A percentile compares a stretch with the other conserved stretches of the same genome.
phyloP scores from a whole-genome alignment of 1,140 invertebrate genomes.

The Whitmania pigra region DNA sequence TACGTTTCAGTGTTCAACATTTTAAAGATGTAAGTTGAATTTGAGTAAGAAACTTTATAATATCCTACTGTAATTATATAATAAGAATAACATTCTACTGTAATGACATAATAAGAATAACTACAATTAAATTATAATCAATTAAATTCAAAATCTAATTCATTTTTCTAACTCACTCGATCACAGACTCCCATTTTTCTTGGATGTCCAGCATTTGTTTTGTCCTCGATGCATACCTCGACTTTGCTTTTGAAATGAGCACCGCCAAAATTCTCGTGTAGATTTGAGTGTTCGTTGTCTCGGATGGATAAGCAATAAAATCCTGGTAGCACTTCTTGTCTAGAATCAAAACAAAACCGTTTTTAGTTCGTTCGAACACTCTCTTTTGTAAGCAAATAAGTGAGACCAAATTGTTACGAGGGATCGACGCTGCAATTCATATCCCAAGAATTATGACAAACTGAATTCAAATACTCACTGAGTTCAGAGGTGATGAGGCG shows the following conservation, averaged over 20 bases:
- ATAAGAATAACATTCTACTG: no score
- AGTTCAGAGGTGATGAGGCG: conserved; percentile 21
- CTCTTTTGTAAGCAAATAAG: neutral
- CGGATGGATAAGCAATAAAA: neutral
- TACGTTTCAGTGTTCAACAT: no score
- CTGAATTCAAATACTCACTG: neutral
- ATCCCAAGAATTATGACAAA: neutral
- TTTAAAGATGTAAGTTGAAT: no score
- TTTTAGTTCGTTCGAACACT: neutral
- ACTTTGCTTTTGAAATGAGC: neutral
- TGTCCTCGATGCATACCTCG: neutral
- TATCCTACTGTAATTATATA: no score
- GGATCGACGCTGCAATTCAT: neutral
- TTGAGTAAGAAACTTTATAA: no score
- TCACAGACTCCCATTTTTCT: neutral
- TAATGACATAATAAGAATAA: no score
- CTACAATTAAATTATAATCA: no score
- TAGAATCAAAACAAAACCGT: neutral
- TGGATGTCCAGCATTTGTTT: neutral
- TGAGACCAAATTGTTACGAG: no score
- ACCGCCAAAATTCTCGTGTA: neutral
- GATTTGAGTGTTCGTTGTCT: neutral
- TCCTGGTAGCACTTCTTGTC: neutral
- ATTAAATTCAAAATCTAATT: no score
- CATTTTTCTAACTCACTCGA: neutral